Conservation (phyloP, 2,888 invertebrate species). For the Latrodectus elegans region DNA sequence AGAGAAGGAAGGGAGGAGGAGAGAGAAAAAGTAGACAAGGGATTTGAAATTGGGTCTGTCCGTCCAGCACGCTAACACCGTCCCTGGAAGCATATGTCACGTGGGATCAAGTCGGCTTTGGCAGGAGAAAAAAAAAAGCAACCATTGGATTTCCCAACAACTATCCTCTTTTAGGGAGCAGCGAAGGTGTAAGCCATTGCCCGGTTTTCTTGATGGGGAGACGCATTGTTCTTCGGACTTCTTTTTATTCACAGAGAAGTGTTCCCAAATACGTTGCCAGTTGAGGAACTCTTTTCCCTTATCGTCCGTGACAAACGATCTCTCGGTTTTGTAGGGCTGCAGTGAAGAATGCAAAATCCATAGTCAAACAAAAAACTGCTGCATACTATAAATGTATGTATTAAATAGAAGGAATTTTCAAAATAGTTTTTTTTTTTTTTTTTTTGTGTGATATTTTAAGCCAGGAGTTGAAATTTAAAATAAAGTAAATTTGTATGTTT, state of each 20-base stretch:
- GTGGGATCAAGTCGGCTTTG: constrained; percentile 53
- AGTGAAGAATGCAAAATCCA: no score
- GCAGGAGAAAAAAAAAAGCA: constrained; percentile 17
- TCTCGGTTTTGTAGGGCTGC: background rate
- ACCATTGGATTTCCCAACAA: constrained; percentile 46
- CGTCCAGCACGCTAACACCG: constrained; percentile 21
- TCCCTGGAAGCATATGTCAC: constrained; percentile 46
- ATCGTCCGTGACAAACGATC: no score
- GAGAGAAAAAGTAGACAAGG: constrained; percentile 23
- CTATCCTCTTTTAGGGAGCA: background rate
- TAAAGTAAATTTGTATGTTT: no score
- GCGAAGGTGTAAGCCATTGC: background rate
- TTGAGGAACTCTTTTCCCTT: background rate
- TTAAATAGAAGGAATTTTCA: no score
- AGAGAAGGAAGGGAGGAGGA: constrained; percentile 24
- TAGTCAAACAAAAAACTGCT: no score
- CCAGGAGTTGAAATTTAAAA: no score
- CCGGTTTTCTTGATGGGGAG: constrained; percentile 20
- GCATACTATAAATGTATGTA: no score
- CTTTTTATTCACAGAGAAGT: constrained; percentile 12
- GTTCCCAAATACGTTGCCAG: background rate
- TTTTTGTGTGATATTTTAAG: no score
- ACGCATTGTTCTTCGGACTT: background rate
- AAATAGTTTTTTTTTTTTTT: no score
- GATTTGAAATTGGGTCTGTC: constrained; percentile 52